A percentile compares a stretch with the other conserved stretches of the same genome.
Conservation (phyloP, 53 echinoderm and acorn worm genomes). For the Glandiceps talaboti region DNA sequence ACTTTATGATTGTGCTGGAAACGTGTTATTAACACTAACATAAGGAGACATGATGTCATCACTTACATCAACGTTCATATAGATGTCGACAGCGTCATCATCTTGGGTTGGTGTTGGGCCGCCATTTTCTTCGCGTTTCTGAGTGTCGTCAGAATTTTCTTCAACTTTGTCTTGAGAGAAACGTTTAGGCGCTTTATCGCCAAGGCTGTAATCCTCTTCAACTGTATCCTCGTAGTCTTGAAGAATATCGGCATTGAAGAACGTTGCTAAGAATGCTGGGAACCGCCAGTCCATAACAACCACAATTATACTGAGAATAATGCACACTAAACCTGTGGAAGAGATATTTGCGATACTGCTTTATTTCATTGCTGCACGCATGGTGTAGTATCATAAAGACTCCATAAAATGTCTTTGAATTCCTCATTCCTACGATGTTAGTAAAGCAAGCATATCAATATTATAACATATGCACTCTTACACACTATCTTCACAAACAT, state of each 20-base stretch:
- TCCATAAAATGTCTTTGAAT: no score
- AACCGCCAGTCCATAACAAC: slow-evolving; percentile 68
- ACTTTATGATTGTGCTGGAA: no score
- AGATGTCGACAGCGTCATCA: background rate
- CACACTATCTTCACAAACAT: no score
- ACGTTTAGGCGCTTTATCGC: background rate
- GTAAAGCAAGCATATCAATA: no score
- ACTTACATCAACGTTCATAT: background rate
- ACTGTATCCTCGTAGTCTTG: slow-evolving; percentile 93
- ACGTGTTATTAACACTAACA: no score
- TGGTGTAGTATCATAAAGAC: no score
- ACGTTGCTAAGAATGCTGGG: slow-evolving; percentile 60
- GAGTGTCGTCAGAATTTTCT: background rate
- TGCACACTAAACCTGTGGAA: slow-evolving; percentile 48
- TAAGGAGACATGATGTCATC: no score
- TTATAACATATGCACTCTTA: no score
- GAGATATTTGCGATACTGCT: background rate
- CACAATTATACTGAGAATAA: slow-evolving; percentile 29
- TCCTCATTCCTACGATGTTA: no score
- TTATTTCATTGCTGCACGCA: no score
- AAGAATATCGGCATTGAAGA: slow-evolving; percentile 89
- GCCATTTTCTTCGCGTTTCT: background rate
- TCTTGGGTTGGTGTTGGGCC: background rate
- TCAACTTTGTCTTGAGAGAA: background rate
- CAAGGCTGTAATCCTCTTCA: slow-evolving; percentile 30